A percentile compares a stretch with the other conserved stretches of the same genome.
These are phyloP conservation scores for Synanceia verrucosa DNA, from an alignment of 2,797 vertebrate genomes.

Conservation along the genomic window DNA sequence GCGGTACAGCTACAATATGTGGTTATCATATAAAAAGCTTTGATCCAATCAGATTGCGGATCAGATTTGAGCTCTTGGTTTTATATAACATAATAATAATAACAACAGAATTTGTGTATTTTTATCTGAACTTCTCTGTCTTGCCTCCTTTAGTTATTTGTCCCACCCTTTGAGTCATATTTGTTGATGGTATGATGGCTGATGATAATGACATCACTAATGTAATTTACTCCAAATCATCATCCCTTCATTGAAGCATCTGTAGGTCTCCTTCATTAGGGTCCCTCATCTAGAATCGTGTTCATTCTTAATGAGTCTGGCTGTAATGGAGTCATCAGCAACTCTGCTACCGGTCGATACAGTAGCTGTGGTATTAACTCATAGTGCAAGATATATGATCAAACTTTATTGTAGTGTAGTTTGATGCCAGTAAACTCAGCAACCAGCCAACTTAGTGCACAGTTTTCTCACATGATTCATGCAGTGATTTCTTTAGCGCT, in stretches of 20 bases:
- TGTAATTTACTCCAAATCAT: conserved; percentile 76
- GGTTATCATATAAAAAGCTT: accelerated
- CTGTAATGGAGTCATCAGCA: conserved; percentile 70
- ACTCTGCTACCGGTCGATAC: conserved; percentile 29
- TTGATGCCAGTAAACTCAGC: background rate
- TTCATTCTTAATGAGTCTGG: conserved; percentile 63
- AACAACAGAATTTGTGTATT: background rate
- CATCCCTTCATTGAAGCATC: conserved; percentile 73
- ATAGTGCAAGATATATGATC: conserved; percentile 10
- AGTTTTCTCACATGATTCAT: background rate
- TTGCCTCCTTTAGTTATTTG: conserved; percentile 34
- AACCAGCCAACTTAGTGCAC: background rate
- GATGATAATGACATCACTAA: conserved; percentile 73
- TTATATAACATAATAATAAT: background rate
- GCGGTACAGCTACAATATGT: too few relatives aligned
- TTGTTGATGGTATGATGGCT: conserved; percentile 60
- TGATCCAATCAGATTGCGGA: background rate
- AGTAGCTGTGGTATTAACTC: conserved; percentile 21
- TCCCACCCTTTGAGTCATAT: conserved; percentile 23
- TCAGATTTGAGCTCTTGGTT: background rate
- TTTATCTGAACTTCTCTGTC: background rate
- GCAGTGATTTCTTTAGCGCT: background rate
- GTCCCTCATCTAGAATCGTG: conserved; percentile 57
- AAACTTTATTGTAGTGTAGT: conserved; percentile 9
- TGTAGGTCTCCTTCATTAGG: conserved; percentile 77